Percentiles rank a stretch among this genome's conserved stretches.
These are phyloP conservation scores for Tetanocera ferruginea DNA, from an alignment of 2,888 invertebrate species.

Conservation along the genomic window DNA sequence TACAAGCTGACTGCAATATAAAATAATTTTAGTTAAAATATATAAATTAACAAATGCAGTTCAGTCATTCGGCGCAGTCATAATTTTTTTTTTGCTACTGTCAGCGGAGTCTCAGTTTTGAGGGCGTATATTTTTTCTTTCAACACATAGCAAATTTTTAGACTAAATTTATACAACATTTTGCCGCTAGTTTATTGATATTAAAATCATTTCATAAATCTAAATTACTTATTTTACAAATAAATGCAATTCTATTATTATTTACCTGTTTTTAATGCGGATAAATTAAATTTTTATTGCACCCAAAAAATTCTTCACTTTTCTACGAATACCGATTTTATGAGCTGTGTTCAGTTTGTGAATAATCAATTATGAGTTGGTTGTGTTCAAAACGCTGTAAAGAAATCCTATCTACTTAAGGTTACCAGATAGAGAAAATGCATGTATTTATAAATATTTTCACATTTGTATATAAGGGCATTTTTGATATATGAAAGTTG, in stretches of 20 bases:
- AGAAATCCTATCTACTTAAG: background rate
- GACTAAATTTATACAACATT: background rate
- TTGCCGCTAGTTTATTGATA: background rate
- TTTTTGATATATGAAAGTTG: no score
- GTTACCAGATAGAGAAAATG: background rate
- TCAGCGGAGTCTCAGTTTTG: background rate
- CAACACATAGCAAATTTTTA: background rate
- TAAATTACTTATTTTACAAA: background rate
- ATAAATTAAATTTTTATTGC: background rate
- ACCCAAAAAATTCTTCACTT: slow-evolving; percentile 14
- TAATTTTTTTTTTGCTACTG: background rate
- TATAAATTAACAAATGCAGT: background rate
- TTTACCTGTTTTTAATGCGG: background rate
- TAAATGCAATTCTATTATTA: background rate
- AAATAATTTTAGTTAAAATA: background rate
- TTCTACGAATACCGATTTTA: slow-evolving; percentile 18
- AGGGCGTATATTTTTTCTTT: slow-evolving; percentile 6
- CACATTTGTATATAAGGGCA: no score
- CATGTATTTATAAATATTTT: no score
- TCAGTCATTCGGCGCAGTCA: background rate
- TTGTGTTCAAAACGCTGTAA: background rate
- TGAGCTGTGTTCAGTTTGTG: slow-evolving; percentile 21
- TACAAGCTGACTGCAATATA: background rate
- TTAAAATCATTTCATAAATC: background rate
- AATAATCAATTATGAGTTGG: background rate